These are phyloP conservation scores for Plebejus argus DNA, from an alignment of 2,888 invertebrate species.

Conservation along the genomic window DNA sequence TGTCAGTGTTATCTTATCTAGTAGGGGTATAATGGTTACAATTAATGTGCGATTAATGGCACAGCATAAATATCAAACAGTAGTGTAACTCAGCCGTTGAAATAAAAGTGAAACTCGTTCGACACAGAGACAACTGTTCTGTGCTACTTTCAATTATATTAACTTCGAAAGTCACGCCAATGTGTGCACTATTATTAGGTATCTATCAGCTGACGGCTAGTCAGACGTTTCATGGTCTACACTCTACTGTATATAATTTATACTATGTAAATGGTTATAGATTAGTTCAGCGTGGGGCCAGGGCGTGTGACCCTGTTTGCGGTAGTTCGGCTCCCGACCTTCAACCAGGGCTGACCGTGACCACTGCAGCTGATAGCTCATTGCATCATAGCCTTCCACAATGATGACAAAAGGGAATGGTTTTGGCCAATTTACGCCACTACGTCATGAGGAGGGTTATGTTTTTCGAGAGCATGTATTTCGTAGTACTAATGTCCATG, in stretches of 20 bases:
- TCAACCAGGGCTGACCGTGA: neutral
- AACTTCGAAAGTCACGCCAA: too few relatives aligned
- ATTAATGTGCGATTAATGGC: too few relatives aligned
- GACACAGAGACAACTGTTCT: too few relatives aligned
- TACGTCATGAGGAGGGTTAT: neutral
- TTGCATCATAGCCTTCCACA: neutral
- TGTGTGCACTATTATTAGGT: too few relatives aligned
- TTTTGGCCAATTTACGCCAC: neutral
- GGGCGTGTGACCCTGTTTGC: conserved; percentile 4
- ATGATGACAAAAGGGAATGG: neutral
- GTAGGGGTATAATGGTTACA: neutral
- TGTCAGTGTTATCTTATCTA: neutral
- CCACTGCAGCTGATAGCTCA: neutral
- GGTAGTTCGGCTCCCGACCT: conserved; percentile 2
- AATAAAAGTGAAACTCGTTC: neutral
- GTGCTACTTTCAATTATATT: too few relatives aligned
- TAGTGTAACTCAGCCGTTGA: neutral
- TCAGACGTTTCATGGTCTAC: too few relatives aligned
- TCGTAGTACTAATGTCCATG: too few relatives aligned
- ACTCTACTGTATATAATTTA: neutral
- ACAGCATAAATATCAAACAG: too few relatives aligned
- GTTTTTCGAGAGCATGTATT: too few relatives aligned
- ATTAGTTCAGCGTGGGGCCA: neutral
- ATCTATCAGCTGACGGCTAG: too few relatives aligned
- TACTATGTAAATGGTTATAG: neutral